Evolutionary conservation across 2,113 vertebrate species (phyloP).

Genomic region (Leptodactylus fuscus): DNA sequence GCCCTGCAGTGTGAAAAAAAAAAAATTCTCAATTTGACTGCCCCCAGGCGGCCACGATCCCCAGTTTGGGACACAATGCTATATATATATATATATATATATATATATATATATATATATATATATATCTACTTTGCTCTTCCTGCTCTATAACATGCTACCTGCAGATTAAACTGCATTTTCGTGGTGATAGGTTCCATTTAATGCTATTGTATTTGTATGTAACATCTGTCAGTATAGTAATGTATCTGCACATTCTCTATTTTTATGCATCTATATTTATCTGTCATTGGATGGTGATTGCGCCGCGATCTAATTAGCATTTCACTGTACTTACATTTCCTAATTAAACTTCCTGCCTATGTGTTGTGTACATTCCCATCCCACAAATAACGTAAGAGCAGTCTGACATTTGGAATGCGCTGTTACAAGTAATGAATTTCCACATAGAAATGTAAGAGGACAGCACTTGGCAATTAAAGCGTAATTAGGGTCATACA

Average conservation of each 20-base stretch:
- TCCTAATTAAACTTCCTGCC: slow-evolving; percentile 41
- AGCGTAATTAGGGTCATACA: slow-evolving; percentile 56
- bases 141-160: no score
- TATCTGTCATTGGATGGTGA: slow-evolving; percentile 44
- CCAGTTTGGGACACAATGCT: no score
- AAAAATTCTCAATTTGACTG: no score
- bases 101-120: no score
- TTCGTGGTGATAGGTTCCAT: no score
- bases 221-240: background rate
- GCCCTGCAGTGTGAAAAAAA: no score
- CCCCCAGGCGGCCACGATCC: no score
- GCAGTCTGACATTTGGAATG: slow-evolving; percentile 48
- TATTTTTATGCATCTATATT: slow-evolving; percentile 34
- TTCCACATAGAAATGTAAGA: slow-evolving; percentile 44
- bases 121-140: no score
- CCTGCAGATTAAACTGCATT: no score
- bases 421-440: slow-evolving; percentile 54
- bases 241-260: background rate
- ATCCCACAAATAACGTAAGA: slow-evolving; percentile 55
- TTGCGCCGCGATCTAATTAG: slow-evolving; percentile 43
- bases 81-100: no score
- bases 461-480: slow-evolving; percentile 48
- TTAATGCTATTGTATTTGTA: no score
- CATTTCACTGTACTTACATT: slow-evolving; percentile 54
- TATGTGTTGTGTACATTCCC: slow-evolving; percentile 41